Evolutionary conservation across 2,888 invertebrate species (phyloP).

Genomic region (Branchipolynoe longqiensis): DNA sequence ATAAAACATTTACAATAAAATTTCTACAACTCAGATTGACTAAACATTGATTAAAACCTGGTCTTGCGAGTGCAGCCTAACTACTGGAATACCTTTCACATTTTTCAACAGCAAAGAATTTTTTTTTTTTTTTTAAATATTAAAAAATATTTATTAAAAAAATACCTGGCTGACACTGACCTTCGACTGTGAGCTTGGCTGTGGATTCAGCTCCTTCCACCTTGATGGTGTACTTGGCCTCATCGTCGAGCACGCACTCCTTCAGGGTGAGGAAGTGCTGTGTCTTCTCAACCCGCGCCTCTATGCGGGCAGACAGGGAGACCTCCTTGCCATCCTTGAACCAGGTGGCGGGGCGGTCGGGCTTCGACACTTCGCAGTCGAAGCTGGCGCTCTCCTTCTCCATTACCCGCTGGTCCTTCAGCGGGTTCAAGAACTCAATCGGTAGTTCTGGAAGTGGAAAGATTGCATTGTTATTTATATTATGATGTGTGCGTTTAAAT

Average conservation of each 20-base stretch:
- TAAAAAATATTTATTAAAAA: too few species aligned
- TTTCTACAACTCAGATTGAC: too few species aligned
- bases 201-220: constrained; percentile 87
- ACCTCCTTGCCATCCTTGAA: constrained; percentile 92
- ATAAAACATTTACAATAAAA: too few species aligned
- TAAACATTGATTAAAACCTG: too few species aligned
- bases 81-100: too few species aligned
- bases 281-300: constrained; percentile 74
- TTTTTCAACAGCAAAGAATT: too few species aligned
- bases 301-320: constrained; percentile 83
- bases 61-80: too few species aligned
- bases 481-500: too few species aligned
- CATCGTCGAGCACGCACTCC: constrained; percentile 84
- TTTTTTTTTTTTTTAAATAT: too few species aligned
- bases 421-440: constrained; percentile 75
- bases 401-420: constrained; percentile 76
- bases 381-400: constrained; percentile 82
- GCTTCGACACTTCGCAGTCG: constrained; percentile 91
- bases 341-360: constrained; percentile 91
- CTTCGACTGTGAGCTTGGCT: constrained; percentile 90
- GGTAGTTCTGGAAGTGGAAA: constrained; percentile 75
- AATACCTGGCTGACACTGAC: too few species aligned
- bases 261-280: constrained; percentile 75
- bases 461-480: not conserved
- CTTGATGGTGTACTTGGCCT: constrained; percentile 91